Percentiles rank a stretch among this genome's conserved stretches.
Conservation (phyloP, 2,797 vertebrate species). For the Tiaroga cobitis region DNA sequence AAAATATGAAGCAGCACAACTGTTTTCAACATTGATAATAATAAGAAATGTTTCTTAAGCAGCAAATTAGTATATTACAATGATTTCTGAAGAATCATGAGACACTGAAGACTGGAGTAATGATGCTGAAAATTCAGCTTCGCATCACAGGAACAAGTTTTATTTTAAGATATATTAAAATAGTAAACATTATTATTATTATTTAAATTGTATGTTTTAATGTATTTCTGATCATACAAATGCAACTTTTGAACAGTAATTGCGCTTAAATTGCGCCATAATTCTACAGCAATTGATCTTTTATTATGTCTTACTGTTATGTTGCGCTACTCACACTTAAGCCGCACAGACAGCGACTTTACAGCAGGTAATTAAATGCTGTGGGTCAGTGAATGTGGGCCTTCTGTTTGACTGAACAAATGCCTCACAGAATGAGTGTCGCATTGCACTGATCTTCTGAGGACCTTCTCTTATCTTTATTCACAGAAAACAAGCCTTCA, state of each 20-base stretch:
- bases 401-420: constrained; percentile 11
- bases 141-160: neutral
- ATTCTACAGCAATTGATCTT: neutral
- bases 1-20: neutral
- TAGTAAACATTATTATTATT: neutral
- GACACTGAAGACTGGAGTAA: neutral
- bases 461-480: constrained; percentile 5
- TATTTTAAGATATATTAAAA: neutral
- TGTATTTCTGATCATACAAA: neutral
- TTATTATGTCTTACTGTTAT: neutral
- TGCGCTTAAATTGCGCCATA: neutral
- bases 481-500: constrained; percentile 16
- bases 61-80: neutral
- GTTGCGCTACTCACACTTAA: neutral
- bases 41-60: neutral
- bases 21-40: neutral
- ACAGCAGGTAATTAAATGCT: constrained; percentile 8
- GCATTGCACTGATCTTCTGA: constrained; percentile 1
- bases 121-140: neutral
- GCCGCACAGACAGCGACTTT: neutral
- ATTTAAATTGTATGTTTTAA: neutral
- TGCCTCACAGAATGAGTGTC: neutral
- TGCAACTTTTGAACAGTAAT: neutral
- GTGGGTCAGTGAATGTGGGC: neutral
- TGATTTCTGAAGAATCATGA: neutral